A percentile compares a stretch with the other conserved stretches of the same genome.
These are phyloP conservation scores for Elegia similella DNA, from an alignment of 2,888 invertebrate species.

Conservation along the genomic window DNA sequence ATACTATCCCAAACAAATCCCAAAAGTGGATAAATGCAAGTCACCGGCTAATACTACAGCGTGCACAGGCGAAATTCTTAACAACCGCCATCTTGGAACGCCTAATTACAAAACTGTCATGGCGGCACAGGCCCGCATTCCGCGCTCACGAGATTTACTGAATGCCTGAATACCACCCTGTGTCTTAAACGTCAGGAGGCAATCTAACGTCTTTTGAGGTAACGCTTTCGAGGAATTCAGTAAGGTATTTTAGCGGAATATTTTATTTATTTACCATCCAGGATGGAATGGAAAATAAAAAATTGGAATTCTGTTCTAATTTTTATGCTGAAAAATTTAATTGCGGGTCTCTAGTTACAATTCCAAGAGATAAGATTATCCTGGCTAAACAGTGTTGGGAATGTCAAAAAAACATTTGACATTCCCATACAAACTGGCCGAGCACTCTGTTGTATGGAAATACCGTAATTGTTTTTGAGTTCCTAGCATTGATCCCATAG, in stretches of 20 bases:
- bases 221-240: slow-evolving; percentile 12
- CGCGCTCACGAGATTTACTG: slow-evolving; percentile 45
- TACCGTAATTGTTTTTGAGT: too few species aligned
- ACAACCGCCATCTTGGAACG: slow-evolving; percentile 46
- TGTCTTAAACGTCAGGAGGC: slow-evolving; percentile 34
- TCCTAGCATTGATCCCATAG: too few species aligned
- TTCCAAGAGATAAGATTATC: too few species aligned
- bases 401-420: too few species aligned
- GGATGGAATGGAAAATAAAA: neutral
- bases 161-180: slow-evolving; percentile 48
- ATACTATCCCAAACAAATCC: neutral
- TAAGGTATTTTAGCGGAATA: neutral
- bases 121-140: slow-evolving; percentile 50
- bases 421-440: too few species aligned
- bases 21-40: slow-evolving; percentile 16
- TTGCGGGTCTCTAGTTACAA: too few species aligned
- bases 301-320: neutral
- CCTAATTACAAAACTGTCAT: slow-evolving; percentile 59
- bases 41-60: slow-evolving; percentile 16
- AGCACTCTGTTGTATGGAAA: too few species aligned
- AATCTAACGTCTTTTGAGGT: slow-evolving; percentile 20
- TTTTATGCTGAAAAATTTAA: too few species aligned
- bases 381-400: too few species aligned
- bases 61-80: slow-evolving; percentile 19
- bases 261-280: neutral